Base-by-base conservation (phyloP, 2,888 invertebrate species). In the Tinea trinotella region DNA sequence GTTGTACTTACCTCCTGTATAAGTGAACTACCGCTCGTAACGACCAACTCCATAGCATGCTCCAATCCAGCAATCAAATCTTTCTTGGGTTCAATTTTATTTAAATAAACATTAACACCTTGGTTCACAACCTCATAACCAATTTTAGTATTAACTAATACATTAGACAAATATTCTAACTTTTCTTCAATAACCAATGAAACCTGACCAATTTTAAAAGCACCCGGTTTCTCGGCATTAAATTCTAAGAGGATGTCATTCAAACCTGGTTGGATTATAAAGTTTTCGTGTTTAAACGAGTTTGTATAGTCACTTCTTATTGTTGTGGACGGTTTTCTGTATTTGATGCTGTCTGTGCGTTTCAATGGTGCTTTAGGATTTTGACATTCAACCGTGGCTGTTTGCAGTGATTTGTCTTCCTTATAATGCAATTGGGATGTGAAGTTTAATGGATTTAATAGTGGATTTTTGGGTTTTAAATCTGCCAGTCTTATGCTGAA, bases 11-110 rank as follows among this genome's bases (percentile, higher is more conserved):
- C 92, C 65, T 91, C 76, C 48, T 89, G 87, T 66, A 96, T 90
- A 57, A 86, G 87, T 56, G 91, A 90, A 75, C 95, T 95, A 1
- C 96, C 96, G 58, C 93, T 92, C 0, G 90, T 90, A 12, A 96
- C 88, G 40, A 91, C 89, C 54, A 96, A 67, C 61, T 91, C 89
- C 80, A 96, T 90, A 15, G 89, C 87, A 71, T 96, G 95, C 61
- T 92, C 90, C 58, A 95, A 87, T 0, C 96, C 96, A 0, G 95
- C 94, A 4, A 96, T 87, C 48, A 96, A 80, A 62, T 94, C 93
- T 59, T 91, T 91, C 73, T 81, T 90, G 65, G 74, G 88, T 56
- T 73, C 84, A 36, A 74, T 85, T 60, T 79, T 88, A 74, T 87
- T 87, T 59, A 87, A 66, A 60, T 71, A 84, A 12, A 87, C 84